phyloP scores from a whole-genome alignment of 2,888 invertebrate genomes.

The Dryocosmus kuriphilus region DNA sequence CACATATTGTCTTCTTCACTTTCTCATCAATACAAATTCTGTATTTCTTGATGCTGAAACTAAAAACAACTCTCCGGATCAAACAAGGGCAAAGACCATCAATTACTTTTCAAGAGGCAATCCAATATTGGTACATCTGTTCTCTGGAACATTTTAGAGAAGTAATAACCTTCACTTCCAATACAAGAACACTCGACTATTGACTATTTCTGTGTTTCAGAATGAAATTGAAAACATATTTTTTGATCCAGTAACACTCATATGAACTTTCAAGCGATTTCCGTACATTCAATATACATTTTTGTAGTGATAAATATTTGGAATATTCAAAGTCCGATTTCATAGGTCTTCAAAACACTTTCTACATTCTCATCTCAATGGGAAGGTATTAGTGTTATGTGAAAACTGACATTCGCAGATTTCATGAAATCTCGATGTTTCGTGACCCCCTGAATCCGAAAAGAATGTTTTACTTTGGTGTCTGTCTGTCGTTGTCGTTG shows the following conservation, averaged over 20 bases:
- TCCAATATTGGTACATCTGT: slow-evolving; percentile 48
- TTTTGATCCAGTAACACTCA: background rate
- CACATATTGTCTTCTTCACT: slow-evolving; percentile 40
- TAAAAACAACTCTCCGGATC: slow-evolving; percentile 33
- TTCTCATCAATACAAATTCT: slow-evolving; percentile 10
- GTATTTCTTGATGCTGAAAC: background rate
- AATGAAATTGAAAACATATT: background rate
- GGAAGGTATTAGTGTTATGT: no score
- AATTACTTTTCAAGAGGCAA: slow-evolving; percentile 48
- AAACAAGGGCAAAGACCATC: slow-evolving; percentile 48
- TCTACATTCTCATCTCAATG: no score
- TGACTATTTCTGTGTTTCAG: background rate
- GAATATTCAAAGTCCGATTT: background rate
- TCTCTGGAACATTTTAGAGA: background rate
- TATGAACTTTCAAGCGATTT: background rate
- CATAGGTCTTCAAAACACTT: background rate
- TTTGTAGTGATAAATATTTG: background rate
- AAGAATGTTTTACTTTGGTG: no score
- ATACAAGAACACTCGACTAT: background rate
- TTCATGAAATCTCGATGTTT: no score
- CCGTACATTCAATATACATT: background rate
- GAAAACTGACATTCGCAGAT: no score
- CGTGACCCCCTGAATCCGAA: no score
- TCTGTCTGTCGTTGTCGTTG: no score
- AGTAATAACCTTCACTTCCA: background rate